These are phyloP conservation scores for Anolis apletophallus DNA, from an alignment of 2,797 vertebrate species.

Conservation along the genomic window DNA sequence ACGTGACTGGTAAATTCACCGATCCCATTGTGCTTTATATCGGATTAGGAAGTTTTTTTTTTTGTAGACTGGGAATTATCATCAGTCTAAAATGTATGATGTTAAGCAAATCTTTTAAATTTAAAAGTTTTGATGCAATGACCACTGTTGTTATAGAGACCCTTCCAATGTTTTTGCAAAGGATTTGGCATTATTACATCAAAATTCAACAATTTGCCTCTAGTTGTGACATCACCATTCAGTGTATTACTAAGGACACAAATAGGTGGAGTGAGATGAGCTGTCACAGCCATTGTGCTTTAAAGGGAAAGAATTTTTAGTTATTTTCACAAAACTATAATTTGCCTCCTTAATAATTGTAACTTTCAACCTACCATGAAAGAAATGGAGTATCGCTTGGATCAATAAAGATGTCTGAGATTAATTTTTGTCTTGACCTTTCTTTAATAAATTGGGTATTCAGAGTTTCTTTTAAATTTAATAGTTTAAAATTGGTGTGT, in stretches of 20 bases:
- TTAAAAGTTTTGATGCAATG: background rate
- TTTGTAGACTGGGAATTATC: background rate
- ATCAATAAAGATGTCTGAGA: background rate
- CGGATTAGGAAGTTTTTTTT: background rate
- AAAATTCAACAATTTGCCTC: background rate
- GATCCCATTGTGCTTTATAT: background rate
- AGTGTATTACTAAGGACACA: no score
- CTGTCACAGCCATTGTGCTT: no score
- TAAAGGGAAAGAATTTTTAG: no score
- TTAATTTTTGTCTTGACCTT: background rate
- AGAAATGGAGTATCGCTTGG: background rate
- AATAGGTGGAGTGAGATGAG: background rate
- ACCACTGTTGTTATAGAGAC: no score
- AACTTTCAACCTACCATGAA: no score
- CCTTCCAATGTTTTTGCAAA: background rate
- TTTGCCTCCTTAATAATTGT: background rate
- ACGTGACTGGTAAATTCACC: slow-evolving; percentile 25
- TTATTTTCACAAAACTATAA: background rate
- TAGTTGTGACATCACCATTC: background rate
- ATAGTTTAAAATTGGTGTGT: background rate
- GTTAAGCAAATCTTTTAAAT: background rate
- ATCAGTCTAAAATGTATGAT: background rate
- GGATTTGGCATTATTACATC: background rate
- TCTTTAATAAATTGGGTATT: background rate
- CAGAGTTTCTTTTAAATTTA: background rate